These are phyloP conservation scores for Cnemophilus loriae DNA, from an alignment of 2,113 vertebrate species.

Conservation along the genomic window DNA sequence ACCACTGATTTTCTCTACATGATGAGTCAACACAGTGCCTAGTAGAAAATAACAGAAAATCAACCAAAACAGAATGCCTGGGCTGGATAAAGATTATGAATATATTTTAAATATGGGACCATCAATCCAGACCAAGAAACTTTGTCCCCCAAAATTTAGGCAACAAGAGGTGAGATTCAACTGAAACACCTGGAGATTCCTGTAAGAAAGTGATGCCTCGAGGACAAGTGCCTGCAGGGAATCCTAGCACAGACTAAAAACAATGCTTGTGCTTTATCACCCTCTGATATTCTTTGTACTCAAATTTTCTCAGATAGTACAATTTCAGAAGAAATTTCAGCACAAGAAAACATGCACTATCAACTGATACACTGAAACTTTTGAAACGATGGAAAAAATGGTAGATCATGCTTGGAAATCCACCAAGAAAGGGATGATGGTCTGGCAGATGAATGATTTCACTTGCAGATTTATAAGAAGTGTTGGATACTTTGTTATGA, in stretches of 20 bases:
- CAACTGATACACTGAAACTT: background rate
- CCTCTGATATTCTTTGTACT: background rate
- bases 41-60: background rate
- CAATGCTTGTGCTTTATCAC: background rate
- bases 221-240: background rate
- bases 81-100: background rate
- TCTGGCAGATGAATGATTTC: background rate
- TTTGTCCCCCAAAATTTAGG: background rate
- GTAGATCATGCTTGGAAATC: background rate
- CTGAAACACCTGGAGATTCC: background rate
- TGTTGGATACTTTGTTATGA: background rate
- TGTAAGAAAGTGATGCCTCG: background rate
- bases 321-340: background rate
- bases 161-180: background rate
- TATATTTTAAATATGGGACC: background rate
- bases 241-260: background rate
- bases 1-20: background rate
- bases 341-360: background rate
- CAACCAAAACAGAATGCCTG: background rate
- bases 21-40: fast-evolving
- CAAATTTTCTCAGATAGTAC: background rate
- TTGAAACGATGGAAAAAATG: background rate
- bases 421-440: background rate
- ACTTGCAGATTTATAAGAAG: background rate
- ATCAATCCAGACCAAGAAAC: background rate